Base-by-base conservation (phyloP, 2,888 invertebrate genomes). In the Caenorhabditis imperialis region DNA sequence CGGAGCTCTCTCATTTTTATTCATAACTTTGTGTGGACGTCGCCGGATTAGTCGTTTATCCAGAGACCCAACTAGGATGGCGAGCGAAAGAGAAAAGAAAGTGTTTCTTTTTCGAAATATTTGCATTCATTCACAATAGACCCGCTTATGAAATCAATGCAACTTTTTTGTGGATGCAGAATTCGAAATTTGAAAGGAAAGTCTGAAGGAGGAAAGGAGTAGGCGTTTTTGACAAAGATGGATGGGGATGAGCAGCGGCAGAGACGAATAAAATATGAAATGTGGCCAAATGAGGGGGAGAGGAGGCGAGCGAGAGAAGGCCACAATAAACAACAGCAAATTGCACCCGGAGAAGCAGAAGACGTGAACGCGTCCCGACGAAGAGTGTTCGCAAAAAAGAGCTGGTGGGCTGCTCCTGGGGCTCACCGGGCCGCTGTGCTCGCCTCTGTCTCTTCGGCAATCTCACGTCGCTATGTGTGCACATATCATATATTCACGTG, bases 401-500 rank as follows among this genome's bases (percentile, higher is more conserved):
- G 38, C 48, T 22, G 50, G 45, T 65, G n/a, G n/a, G 54, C 23
- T 51, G 50, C 42, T 40, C 7, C 18, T 3, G 10, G 40, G n/a
- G 61, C 40, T 65, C 48, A 22, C 61, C 33, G 45, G 55, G 55
- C 42, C 54, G 55, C 57, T 45, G 55, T 65, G 48, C 51, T 51
- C 61, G 23, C 42, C 61, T 61, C 48, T 61, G 51, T 61, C 51
- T 65, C 65, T 47, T 57, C 57, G 48, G 55, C 16, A 50, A 55
- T 55, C 65, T 55, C 65, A 57, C 65, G 65, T 65, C 65, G 65
- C 65, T 65, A 65, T 65, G 65, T 65, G 65, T 65, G 65, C 65
- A 65, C 65, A 65, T 65, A 65, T 65, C 65, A 65, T 65, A 65
- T 65, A 65, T 65, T 65, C 65, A 65, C 65, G 65, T 65, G 65